These are phyloP conservation scores for Arrhamphus sclerolepis DNA, from an alignment of 2,797 vertebrate genomes.

Conservation along the genomic window DNA sequence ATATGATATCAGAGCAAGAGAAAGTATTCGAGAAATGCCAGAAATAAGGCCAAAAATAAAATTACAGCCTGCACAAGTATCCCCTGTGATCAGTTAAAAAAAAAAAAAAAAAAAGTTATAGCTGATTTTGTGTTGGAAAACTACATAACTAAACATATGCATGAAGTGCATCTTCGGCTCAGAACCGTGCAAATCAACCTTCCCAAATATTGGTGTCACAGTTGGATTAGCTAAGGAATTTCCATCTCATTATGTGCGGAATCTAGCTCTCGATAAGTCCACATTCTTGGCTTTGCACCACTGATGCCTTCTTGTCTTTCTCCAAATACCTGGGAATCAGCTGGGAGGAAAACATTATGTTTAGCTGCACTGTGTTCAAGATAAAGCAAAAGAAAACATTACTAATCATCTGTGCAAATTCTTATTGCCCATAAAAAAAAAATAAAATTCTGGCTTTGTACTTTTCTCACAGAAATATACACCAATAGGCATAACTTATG, in stretches of 20 bases:
- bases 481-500: not conserved
- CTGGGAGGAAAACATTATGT: slow-evolving; percentile 27
- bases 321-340: slow-evolving; percentile 44
- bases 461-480: not conserved
- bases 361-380: slow-evolving; percentile 2
- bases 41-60: not conserved
- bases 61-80: too few species aligned
- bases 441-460: not conserved
- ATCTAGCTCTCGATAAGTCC: slow-evolving; percentile 71
- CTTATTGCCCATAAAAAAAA: not conserved
- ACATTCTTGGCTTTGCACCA: slow-evolving; percentile 70
- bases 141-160: too few species aligned
- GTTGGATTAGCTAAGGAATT: slow-evolving; percentile 78
- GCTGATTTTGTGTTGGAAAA: slow-evolving; percentile 1
- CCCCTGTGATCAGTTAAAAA: too few species aligned
- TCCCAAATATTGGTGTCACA: slow-evolving; percentile 48
- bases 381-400: slow-evolving; percentile 7
- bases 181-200: slow-evolving; percentile 26
- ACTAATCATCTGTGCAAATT: not conserved
- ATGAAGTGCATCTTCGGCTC: slow-evolving; percentile 9
- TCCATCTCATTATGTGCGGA: slow-evolving; percentile 72
- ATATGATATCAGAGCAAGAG: not conserved
- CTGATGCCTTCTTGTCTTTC: slow-evolving; percentile 53
- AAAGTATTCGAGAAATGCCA: not conserved
- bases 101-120: not conserved